Evolutionary conservation across 2,113 vertebrate genomes (phyloP).

Genomic region (Nesospiza acunhae): DNA sequence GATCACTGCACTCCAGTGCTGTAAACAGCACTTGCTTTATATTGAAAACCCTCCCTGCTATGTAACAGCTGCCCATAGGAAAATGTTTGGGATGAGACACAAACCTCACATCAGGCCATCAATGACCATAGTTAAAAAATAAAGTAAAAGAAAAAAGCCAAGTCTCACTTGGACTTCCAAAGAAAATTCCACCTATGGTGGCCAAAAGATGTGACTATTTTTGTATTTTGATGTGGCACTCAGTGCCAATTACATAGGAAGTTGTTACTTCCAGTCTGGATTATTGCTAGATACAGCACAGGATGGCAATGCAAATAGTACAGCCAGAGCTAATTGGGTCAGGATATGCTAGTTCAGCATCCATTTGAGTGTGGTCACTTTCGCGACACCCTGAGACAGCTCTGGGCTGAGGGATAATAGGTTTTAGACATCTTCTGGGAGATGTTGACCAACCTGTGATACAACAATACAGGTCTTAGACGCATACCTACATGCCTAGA

Average conservation of each 20-base stretch:
- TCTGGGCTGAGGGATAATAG: not conserved
- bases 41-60: not conserved
- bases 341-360: not conserved
- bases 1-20: fast-evolving
- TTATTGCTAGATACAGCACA: not conserved
- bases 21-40: not conserved
- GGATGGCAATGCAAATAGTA: not conserved
- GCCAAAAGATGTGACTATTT: not conserved
- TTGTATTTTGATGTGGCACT: not conserved
- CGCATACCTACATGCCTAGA: not conserved
- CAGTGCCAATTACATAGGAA: not conserved
- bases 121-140: not conserved
- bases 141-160: not conserved
- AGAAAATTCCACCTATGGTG: not conserved
- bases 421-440: not conserved
- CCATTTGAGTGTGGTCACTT: not conserved
- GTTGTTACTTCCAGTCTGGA: not conserved
- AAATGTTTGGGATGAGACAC: not conserved
- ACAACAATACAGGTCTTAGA: not conserved
- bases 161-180: not conserved
- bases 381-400: not conserved
- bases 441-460: not conserved
- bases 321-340: not conserved
- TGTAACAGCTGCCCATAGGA: not conserved
- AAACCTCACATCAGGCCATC: not conserved